Conservation (phyloP, 1,140 invertebrate genomes). For the Rhagoletis zephyria region DNA sequence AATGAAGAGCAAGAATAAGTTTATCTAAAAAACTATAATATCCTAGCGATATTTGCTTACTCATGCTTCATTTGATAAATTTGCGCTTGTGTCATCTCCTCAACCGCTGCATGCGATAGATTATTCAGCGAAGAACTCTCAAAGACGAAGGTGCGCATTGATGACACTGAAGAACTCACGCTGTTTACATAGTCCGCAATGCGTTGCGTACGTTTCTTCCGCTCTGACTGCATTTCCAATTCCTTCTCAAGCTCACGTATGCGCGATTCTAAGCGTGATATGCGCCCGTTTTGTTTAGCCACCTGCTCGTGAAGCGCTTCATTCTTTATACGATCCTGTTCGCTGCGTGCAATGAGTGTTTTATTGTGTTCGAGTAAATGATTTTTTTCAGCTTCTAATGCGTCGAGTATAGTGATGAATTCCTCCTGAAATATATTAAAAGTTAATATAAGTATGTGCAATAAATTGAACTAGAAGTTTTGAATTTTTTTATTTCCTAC, state of each 20-base stretch:
- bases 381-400: slow-evolving; percentile 76
- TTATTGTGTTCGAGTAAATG: slow-evolving; percentile 75
- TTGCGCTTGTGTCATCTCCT: not conserved
- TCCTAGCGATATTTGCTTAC: slow-evolving; percentile 44
- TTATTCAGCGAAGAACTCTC: slow-evolving; percentile 62
- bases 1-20: not conserved
- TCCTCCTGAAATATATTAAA: slow-evolving; percentile 62
- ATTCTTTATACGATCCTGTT: slow-evolving; percentile 74
- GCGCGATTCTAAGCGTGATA: slow-evolving; percentile 65
- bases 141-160: slow-evolving; percentile 62
- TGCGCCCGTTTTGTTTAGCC: slow-evolving; percentile 65
- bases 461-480: not conserved
- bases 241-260: slow-evolving; percentile 67
- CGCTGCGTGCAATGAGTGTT: slow-evolving; percentile 74
- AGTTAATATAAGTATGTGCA: not conserved
- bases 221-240: slow-evolving; percentile 65
- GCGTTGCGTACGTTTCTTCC: slow-evolving; percentile 68
- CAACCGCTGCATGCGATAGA: not conserved
- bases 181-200: slow-evolving; percentile 66
- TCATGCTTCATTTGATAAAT: slow-evolving; percentile 30
- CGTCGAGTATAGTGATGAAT: slow-evolving; percentile 71
- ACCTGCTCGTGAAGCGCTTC: slow-evolving; percentile 61
- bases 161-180: slow-evolving; percentile 57
- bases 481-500: slow-evolving; percentile 55
- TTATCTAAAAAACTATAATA: not conserved